phyloP scores from a whole-genome alignment of 2,113 vertebrate species.

The Gopherus evgoodei region DNA sequence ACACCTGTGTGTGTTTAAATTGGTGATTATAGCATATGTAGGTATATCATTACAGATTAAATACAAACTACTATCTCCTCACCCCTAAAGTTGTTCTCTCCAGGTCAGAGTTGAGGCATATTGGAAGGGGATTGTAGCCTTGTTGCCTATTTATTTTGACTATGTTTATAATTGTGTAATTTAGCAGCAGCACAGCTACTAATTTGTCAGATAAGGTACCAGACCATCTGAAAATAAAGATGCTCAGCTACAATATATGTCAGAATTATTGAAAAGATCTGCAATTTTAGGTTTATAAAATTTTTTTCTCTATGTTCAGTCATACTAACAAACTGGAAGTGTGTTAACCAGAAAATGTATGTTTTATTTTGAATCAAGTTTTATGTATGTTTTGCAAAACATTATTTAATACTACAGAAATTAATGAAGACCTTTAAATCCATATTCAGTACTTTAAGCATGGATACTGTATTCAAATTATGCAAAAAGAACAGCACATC shows the following conservation, averaged over 20 bases:
- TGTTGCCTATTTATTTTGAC: background rate
- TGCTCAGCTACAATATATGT: background rate
- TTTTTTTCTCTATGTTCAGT: background rate
- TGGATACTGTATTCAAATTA: background rate
- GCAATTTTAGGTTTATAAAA: background rate
- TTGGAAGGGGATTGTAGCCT: background rate
- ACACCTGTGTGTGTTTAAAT: background rate
- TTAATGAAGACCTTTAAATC: background rate
- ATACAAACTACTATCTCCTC: background rate
- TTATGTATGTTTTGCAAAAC: background rate
- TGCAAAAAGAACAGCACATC: background rate
- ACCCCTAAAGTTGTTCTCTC: background rate
- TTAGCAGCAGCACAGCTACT: background rate
- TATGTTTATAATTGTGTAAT: background rate
- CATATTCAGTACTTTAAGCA: background rate
- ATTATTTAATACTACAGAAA: background rate
- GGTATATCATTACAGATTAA: background rate
- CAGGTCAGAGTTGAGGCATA: background rate
- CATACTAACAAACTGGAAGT: background rate
- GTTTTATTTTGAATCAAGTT: background rate
- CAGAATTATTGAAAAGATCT: background rate
- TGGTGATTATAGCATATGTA: background rate
- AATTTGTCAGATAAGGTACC: background rate
- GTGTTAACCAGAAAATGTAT: background rate
- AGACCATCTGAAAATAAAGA: background rate